Percentiles rank a stretch among this genome's conserved stretches.
phyloP scores from a whole-genome alignment of 2,888 invertebrate species.

The Trichogramma evanescens region DNA sequence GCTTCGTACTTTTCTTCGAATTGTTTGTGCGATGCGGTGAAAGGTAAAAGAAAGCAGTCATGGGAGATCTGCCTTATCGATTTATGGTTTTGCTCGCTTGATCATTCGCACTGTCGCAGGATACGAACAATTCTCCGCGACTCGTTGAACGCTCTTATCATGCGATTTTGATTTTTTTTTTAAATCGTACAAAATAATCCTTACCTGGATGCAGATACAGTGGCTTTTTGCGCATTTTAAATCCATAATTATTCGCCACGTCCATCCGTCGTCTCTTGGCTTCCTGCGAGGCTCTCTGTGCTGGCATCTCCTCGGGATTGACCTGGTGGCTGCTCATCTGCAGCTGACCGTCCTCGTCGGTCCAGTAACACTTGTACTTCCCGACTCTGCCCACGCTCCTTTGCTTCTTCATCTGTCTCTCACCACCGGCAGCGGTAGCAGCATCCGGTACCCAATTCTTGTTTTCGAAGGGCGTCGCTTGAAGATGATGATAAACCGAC shows the following conservation, averaged over 20 bases:
- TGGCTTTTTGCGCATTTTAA: not conserved
- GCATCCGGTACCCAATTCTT: too few species aligned
- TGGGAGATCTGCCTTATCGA: constrained; percentile 13
- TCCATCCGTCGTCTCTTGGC: not conserved
- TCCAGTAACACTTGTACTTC: constrained; percentile 18
- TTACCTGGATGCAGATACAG: not conserved
- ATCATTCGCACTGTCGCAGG: not conserved
- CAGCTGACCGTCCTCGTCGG: not conserved
- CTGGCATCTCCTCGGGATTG: not conserved
- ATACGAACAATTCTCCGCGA: too few species aligned
- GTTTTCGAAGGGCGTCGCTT: too few species aligned
- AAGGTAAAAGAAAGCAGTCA: not conserved
- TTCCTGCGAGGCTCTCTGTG: not conserved
- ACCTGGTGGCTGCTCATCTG: not conserved
- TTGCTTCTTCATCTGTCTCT: constrained; percentile 4
- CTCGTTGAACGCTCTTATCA: too few species aligned
- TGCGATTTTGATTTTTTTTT: not conserved
- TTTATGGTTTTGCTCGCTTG: not conserved
- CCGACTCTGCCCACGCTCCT: not conserved
- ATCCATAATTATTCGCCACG: not conserved
- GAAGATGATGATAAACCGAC: too few species aligned
- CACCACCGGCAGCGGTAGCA: not conserved
- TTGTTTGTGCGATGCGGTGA: not conserved
- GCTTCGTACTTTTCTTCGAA: not conserved
- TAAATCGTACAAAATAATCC: not conserved